A percentile compares a stretch with the other conserved stretches of the same genome.
These are phyloP conservation scores for Idaea dimidiata DNA, from an alignment of 2,888 invertebrate species.

Conservation along the genomic window DNA sequence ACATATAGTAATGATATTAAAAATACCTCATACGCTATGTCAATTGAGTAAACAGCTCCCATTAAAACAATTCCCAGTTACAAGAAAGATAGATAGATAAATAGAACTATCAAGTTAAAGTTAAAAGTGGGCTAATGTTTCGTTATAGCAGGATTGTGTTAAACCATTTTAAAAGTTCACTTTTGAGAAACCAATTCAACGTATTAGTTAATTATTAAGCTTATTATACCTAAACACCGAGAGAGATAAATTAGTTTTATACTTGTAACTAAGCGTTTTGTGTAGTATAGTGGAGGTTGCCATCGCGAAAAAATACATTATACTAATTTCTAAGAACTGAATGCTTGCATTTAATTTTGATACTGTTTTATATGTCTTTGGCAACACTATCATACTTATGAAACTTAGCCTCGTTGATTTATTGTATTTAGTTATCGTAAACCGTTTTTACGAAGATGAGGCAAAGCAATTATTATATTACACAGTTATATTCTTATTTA, in stretches of 20 bases:
- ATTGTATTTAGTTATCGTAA: too few species aligned
- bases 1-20: neutral
- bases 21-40: neutral
- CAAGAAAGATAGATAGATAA: too few species aligned
- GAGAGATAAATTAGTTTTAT: conserved; percentile 69
- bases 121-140: neutral
- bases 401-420: conserved; percentile 13
- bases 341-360: conserved; percentile 67
- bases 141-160: neutral
- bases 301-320: conserved; percentile 37
- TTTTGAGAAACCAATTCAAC: conserved; percentile 41
- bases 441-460: too few species aligned
- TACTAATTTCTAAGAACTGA: conserved; percentile 42
- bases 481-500: too few species aligned
- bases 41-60: neutral
- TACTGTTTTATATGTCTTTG: conserved; percentile 38
- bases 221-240: conserved; percentile 61
- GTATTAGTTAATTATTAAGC: conserved; percentile 41
- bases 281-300: conserved; percentile 58
- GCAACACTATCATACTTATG: conserved; percentile 2
- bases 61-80: neutral
- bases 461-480: too few species aligned
- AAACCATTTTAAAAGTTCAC: conserved; percentile 4
- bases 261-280: conserved; percentile 49
- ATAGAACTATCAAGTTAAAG: neutral